Evolutionary conservation across 2,797 vertebrate genomes (phyloP), one percentile per base, ranked within the genome.

Genomic region (Furcifer pardalis): DNA sequence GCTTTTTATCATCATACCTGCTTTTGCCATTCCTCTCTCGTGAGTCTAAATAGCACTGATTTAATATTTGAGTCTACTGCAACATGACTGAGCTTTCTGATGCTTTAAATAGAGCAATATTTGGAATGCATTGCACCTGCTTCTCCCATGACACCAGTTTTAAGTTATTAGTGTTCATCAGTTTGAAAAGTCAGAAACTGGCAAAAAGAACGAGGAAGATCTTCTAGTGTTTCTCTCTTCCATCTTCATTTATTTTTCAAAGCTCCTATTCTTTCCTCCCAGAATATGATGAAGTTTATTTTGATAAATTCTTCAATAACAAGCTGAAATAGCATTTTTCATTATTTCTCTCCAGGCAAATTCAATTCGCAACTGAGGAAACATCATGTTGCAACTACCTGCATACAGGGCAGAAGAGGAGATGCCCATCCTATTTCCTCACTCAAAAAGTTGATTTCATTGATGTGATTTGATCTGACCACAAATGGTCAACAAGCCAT

Each of bases 101-200:
- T 86, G 94, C 93, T 96, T 96, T 97, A 96, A 97, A 97, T 97
- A 96, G 96, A 96, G 95, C 92, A 84, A 84, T 72, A 90, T 92
- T 60, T 94, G 95, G 93, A 95, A 94, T 76, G 92, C 69, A 88
- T 89, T 89, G 90, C 95, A 95, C 93, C 94, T 96, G 95, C 90
- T 90, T 27, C 44, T 63, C 91, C 79, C 82, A 0, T 89, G 86
- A n/a, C 94, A 94, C 94, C 95, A 95, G 84, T 73, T 84, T 79
- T 84, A 71, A 89, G 82, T 89, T 77, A 19, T 19, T 32, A 84
- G 86, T 86, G 77, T 69, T 83, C 86, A 86, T 82, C 71, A 84
- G 82, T 63, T 89, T 92, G 80, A 90, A 93, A 93, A 83, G 89
- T 86, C 77, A 90, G 73, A 59, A 84, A 86, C 66, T 84, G 80